Evolutionary conservation across 2,888 invertebrate species (phyloP).

Genomic region (Cinara cedri): DNA sequence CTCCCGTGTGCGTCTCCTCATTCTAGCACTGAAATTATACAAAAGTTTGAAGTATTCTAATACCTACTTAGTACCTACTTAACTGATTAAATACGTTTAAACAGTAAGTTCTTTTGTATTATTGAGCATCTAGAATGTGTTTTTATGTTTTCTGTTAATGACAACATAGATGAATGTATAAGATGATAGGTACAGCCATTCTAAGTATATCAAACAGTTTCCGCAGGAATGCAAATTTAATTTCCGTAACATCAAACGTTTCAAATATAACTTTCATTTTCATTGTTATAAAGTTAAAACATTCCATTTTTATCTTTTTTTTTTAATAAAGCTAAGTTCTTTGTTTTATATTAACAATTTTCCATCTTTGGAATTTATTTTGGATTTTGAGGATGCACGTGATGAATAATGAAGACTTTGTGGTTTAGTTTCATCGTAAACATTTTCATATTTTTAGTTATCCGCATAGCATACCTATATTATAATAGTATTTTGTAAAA

Average conservation of each 20-base stretch:
- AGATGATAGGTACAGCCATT: not conserved
- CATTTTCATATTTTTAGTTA: no score
- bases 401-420: not conserved
- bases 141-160: conserved; percentile 1
- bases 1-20: no score
- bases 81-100: conserved; percentile 19
- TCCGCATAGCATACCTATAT: no score
- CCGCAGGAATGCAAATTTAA: not conserved
- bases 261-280: not conserved
- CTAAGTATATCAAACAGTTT: not conserved
- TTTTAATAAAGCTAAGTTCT: no score
- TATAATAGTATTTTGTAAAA: no score
- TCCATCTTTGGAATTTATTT: not conserved
- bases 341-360: not conserved
- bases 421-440: not conserved
- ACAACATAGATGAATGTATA: not conserved
- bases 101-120: conserved; percentile 13
- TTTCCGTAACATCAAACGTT: not conserved
- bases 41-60: no score
- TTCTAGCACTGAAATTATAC: no score
- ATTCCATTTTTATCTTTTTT: no score
- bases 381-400: not conserved
- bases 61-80: conserved; percentile 16
- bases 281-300: not conserved
- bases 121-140: not conserved